These are phyloP conservation scores for Spondyliosoma cantharus DNA, from an alignment of 2,797 vertebrate genomes.

Conservation along the genomic window DNA sequence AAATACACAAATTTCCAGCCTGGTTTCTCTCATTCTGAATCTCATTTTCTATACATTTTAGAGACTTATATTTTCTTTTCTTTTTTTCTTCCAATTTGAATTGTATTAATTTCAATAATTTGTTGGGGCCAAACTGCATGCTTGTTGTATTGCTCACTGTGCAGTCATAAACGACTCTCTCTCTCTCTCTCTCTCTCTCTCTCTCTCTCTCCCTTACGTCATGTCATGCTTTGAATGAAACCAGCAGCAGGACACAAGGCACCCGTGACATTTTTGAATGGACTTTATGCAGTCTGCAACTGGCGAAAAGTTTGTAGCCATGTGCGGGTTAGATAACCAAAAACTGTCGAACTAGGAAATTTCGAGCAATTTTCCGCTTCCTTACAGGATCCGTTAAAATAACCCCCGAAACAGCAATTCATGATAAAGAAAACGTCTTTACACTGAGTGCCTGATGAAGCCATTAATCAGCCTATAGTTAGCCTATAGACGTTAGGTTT, in stretches of 20 bases:
- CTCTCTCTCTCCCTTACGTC: conserved; percentile 39
- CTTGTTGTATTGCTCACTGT: not conserved
- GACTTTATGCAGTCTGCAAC: conserved; percentile 6
- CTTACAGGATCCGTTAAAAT: not conserved
- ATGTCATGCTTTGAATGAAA: conserved; percentile 53
- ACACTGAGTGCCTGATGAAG: not conserved
- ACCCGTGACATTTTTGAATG: conserved; percentile 11
- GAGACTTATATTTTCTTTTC: not conserved
- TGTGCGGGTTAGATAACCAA: not conserved
- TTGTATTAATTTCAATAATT: not conserved
- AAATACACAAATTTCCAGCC: not conserved
- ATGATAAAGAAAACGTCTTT: not conserved
- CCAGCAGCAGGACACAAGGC: conserved; percentile 8
- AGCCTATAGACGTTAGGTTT: not conserved
- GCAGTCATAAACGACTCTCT: not conserved
- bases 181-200: too few relatives aligned
- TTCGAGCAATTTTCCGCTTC: not conserved
- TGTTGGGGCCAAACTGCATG: not conserved
- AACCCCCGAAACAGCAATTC: not conserved
- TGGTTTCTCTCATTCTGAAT: not conserved
- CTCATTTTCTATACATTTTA: not conserved
- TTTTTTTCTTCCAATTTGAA: not conserved
- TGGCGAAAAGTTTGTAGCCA: not conserved
- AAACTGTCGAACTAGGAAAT: not conserved
- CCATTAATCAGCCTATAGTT: not conserved